Evolutionary conservation across 2,113 vertebrate species (phyloP), one percentile per base, ranked within the genome.

Genomic region (Melanotaenia duboulayi): DNA sequence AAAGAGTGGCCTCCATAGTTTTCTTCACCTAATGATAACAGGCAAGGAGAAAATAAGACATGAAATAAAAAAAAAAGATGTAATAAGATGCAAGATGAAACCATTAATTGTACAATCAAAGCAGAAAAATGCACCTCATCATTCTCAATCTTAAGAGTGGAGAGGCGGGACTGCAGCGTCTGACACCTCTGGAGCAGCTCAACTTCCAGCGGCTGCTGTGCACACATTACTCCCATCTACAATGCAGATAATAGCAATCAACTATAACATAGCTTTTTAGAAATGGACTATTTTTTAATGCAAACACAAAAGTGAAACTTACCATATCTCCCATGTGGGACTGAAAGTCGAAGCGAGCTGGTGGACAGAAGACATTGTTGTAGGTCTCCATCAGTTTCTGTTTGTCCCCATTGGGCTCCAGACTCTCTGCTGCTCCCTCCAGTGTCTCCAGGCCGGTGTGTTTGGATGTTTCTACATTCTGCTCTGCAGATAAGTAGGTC

Each of bases 301-400:
- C 48, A 51, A 11, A 77, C 24, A 20, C 2, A 16, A 65, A 19
- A 23, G 25, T 13, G 19, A 56, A 46, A 32, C 14, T 11, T 78
- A 99, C 98, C 96, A 92, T 95, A 58, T 99, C 98, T 17, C 98
- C 98, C 97, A 99, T 99, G 65, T 99, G 98, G 0, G 98, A 97
- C 93, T 99, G 97, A 89, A 99, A 99, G 81, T 99, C 98, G 23
- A 99, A 99, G 85, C 96, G 97, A 92, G 96, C 94, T 6, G 98
- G 97, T 0, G 97, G 97, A 24, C 98, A 99, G 94, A 99, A 99
- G 87, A 98, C 96, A 0, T 94, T 98, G 92, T 99, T 98, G 94
- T 98, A 98, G 91, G 97, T 96, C 93, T 99, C 98, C 97, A 99
- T 99, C 71, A 99, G 95, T 59, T 95, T 95, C 85, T 99, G 98